Percentiles rank a stretch among this genome's conserved stretches.
Conservation (phyloP, 2,113 vertebrate species). For the Carassius gibelio region DNA sequence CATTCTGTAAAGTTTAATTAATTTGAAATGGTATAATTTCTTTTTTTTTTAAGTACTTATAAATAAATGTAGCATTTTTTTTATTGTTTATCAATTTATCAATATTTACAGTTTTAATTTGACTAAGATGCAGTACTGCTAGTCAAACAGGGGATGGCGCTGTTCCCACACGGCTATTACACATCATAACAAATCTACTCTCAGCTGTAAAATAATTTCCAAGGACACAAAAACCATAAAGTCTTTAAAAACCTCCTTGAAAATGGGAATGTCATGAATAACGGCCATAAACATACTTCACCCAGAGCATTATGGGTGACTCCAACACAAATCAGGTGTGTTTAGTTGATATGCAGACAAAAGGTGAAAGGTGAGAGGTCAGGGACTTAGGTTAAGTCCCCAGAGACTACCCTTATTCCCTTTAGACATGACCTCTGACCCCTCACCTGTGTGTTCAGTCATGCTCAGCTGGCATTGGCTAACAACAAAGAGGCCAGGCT, state of each 20-base stretch:
- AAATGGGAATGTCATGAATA: not conserved
- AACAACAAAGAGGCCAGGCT: slow-evolving; percentile 56
- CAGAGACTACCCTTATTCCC: slow-evolving; percentile 56
- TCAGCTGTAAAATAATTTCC: not conserved
- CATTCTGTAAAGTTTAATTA: not conserved
- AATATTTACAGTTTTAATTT: not conserved
- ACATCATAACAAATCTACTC: not conserved
- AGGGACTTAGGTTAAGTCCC: slow-evolving; percentile 57
- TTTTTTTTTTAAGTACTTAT: not conserved
- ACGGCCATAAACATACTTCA: not conserved
- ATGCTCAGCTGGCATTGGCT: slow-evolving; percentile 54
- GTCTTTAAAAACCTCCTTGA: slow-evolving; percentile 22
- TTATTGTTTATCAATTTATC: not conserved
- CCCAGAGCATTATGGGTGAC: slow-evolving; percentile 8
- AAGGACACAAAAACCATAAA: not conserved
- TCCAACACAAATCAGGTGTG: slow-evolving; percentile 68
- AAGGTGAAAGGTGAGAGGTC: slow-evolving; percentile 61
- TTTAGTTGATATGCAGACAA: slow-evolving; percentile 60
- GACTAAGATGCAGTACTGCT: not conserved
- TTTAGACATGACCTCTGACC: slow-evolving; percentile 59
- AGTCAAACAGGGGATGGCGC: not conserved
- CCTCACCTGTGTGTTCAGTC: slow-evolving; percentile 64
- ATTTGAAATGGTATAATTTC: not conserved
- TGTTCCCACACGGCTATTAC: not conserved
- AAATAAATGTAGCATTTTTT: not conserved